Evolutionary conservation across 2,888 invertebrate species (phyloP).

Genomic region (Drosophila fungiperda): DNA sequence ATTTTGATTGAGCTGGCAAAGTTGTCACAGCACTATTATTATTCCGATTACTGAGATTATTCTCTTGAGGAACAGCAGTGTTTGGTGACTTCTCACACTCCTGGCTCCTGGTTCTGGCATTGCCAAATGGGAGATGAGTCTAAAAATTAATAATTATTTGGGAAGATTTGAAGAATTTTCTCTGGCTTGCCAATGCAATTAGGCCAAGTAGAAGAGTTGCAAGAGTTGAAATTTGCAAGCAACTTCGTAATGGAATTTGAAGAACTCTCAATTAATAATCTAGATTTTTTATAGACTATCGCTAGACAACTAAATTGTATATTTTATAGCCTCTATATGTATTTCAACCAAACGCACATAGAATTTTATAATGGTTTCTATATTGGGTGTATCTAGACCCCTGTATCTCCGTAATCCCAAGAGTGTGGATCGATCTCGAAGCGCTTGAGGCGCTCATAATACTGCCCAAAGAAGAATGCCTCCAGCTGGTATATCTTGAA

Average conservation of each 20-base stretch:
- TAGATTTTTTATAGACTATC: background rate
- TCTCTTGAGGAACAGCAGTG: too few species aligned
- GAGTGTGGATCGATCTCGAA: conserved; percentile 87
- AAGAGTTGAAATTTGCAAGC: conserved; percentile 7
- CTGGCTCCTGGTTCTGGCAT: too few species aligned
- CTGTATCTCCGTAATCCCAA: conserved; percentile 30
- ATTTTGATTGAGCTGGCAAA: background rate
- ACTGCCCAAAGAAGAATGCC: conserved; percentile 54
- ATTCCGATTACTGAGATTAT: background rate
- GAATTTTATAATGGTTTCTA: background rate
- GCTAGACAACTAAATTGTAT: too few species aligned
- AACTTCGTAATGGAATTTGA: conserved; percentile 20
- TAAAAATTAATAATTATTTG: background rate
- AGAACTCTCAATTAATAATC: background rate
- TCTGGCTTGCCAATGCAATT: conserved; percentile 26
- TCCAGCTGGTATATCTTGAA: conserved; percentile 58
- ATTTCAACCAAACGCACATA: background rate
- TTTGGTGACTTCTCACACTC: too few species aligned
- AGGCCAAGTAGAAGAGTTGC: background rate
- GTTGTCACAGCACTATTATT: conserved; percentile 13
- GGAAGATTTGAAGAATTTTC: background rate
- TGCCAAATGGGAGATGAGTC: conserved; percentile 2
- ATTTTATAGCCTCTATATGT: background rate
- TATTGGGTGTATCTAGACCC: background rate
- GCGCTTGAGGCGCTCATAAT: conserved; percentile 49